phyloP scores from a whole-genome alignment of 2,888 invertebrate species.

The Pachycephus smyrnensis region DNA sequence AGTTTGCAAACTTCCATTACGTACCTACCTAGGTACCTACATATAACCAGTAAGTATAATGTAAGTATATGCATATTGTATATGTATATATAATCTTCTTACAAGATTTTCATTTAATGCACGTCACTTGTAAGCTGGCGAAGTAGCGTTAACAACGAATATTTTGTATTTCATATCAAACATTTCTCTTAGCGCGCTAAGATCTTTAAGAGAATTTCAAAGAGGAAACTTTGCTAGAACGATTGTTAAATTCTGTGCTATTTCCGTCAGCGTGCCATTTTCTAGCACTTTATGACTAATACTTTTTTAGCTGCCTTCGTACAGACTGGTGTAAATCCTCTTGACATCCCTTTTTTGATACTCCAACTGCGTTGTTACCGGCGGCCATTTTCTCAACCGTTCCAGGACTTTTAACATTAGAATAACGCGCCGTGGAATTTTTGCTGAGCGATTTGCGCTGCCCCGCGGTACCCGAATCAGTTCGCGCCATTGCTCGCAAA shows the following conservation, averaged over 20 bases:
- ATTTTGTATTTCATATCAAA: neutral
- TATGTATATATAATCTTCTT: neutral
- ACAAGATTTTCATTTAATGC: neutral
- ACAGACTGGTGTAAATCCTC: neutral
- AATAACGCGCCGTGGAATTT: conserved; percentile 37
- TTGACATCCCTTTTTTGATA: neutral
- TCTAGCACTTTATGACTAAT: neutral
- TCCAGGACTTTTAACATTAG: conserved; percentile 20
- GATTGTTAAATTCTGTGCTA: neutral
- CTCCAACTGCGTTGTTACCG: neutral
- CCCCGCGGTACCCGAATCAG: conserved; percentile 23
- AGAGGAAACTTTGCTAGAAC: neutral
- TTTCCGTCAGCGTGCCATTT: neutral
- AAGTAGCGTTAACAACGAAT: neutral
- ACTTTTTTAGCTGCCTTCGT: neutral
- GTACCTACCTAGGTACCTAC: neutral
- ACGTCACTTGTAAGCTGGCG: neutral
- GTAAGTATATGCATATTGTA: neutral
- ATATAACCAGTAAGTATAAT: neutral
- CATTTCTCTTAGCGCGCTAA: neutral
- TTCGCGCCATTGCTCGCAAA: conserved; percentile 42
- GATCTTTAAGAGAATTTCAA: neutral
- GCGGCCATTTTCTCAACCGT: conserved; percentile 2
- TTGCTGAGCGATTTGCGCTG: conserved; percentile 41
- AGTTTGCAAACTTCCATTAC: neutral